Evolutionary conservation across 2,888 invertebrate species (phyloP), one percentile per base, ranked within the genome.

Genomic region (Drosophila mercatorum): DNA sequence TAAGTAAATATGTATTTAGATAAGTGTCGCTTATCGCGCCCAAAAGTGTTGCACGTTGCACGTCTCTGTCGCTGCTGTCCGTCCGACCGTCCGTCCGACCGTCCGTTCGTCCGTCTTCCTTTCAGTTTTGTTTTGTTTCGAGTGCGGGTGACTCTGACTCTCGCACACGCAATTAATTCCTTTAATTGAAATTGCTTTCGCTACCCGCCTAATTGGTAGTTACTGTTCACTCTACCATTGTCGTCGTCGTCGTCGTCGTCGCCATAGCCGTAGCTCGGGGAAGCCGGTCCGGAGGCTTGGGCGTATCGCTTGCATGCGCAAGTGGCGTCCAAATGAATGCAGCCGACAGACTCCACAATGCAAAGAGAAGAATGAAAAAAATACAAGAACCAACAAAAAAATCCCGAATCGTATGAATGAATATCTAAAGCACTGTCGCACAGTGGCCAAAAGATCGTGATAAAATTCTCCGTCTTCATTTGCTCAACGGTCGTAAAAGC

Each of bases 181-280:
- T 87, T 88, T 87, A 84, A 88, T 87, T 84, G 89, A 83, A 85
- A 89, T 83, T 86, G 87, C 88, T 77, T 72, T 87, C 86, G 78
- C 81, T 85, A 87, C 65, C 89, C 89, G 84, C 76, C 89, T 89
- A 85, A 85, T 85, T 85, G 84, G 84, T 89, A 89, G 84, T 89
- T 81, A 83, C 83, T 79, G 67, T 73, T 70, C 64, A 43, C 36
- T 78, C 56, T 34, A 53, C 44, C 68, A 53, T 64, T 69, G 65
- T 58, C 67, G 38, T 14, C 38, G 34, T 34, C 67, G 38, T 14
- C 38, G 34, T 34, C 10, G 34, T 2, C 34, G 2, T 34, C 0
- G 40, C 5, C 36, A 28, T 11, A 46, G 17, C 57, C 36, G 40
- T 11, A 46, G 17, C 57, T 22, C 7, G 40, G 41, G 68, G 31